A percentile compares a stretch with the other conserved stretches of the same genome.
phyloP scores from a whole-genome alignment of 1,140 invertebrate genomes.

The Zaprionus ornatus region DNA sequence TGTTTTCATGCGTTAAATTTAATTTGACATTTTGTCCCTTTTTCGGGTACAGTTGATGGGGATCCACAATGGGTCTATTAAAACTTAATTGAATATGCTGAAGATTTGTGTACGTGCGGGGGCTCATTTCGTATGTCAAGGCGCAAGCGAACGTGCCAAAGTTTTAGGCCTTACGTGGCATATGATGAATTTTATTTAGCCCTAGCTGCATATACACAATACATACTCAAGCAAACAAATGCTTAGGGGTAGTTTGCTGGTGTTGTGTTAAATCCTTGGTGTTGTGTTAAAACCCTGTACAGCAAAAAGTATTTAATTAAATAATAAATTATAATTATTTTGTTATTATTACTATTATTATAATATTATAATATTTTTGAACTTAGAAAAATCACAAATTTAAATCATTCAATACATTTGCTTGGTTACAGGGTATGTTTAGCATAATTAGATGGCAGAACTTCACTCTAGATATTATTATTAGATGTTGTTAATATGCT shows the following conservation, averaged over 20 bases:
- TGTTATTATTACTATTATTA: too few relatives aligned
- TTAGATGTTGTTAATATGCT: conserved; percentile 27
- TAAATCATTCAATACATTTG: too few relatives aligned
- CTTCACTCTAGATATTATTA: conserved; percentile 13
- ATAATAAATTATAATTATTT: too few relatives aligned
- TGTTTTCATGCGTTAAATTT: conserved; percentile 22
- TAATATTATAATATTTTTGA: too few relatives aligned
- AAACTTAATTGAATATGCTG: conserved; percentile 65
- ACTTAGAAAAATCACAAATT: too few relatives aligned
- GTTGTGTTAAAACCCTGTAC: too few relatives aligned
- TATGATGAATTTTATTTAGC: conserved; percentile 65
- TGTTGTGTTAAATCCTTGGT: conserved; percentile 22
- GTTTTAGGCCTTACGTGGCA: conserved; percentile 49
- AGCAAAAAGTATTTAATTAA: too few relatives aligned
- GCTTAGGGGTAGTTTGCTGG: conserved; percentile 18
- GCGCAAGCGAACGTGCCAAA: conserved; percentile 56
- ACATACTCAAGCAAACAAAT: neutral
- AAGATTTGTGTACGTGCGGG: conserved; percentile 54
- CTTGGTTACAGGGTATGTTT: neutral
- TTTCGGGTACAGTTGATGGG: conserved; percentile 22
- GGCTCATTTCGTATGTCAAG: conserved; percentile 62
- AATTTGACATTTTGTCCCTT: conserved; percentile 24
- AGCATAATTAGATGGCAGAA: neutral
- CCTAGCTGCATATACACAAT: conserved; percentile 1
- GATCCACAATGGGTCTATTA: conserved; percentile 46